Evolutionary conservation across 64 coral and sea anemone species (phyloP), one percentile per base, ranked within the genome.

Genomic region (Orbicella faveolata): DNA sequence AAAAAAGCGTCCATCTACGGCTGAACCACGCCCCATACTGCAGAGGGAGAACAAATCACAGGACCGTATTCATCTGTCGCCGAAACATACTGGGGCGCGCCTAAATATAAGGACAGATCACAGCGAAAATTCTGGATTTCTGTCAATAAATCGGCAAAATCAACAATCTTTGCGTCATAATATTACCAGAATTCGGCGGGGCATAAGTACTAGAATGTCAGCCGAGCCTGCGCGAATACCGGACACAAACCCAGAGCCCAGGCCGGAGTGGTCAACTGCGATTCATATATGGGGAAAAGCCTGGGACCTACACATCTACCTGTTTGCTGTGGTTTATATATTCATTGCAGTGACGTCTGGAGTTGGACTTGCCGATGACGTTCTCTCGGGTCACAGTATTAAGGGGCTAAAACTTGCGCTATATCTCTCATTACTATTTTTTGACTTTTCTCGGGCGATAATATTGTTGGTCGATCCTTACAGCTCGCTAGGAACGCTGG

Each of bases 401-500:
- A 94, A 90, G 34, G 87, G 93, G 75, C 76, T 90, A 2, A 94
- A 94, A 35, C 53, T 74, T 57, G 69, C 78, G 52, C 74, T 87
- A 30, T 87, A 66, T 21, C 59, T 77, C 0, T 44, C 83, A 18
- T 10, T 94, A n/a, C 12, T 79, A 0, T 75, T 90, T 25, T 70
- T 94, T 74, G 88, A 88, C 35, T 76, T 65, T 25, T 90, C 88
- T 15, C 88, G 93, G 21, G 82, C 73, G 18, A 20, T 90, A 9
- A 73, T 94, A 18, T 63, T 94, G 48, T 78, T 79, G 26, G 41
- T 94, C 21, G 93, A 94, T 80, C 93, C 93, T 37, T 94, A 94
- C 52, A 86, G 55, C 63, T 94, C 88, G n/a, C 72, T 62, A 4
- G 80, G 88, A 87, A 65, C 73, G 18, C 25, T 89, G 52, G 75